These are phyloP conservation scores for Lepidotrigona ventralis DNA, from an alignment of 1,140 invertebrate species.

Conservation along the genomic window DNA sequence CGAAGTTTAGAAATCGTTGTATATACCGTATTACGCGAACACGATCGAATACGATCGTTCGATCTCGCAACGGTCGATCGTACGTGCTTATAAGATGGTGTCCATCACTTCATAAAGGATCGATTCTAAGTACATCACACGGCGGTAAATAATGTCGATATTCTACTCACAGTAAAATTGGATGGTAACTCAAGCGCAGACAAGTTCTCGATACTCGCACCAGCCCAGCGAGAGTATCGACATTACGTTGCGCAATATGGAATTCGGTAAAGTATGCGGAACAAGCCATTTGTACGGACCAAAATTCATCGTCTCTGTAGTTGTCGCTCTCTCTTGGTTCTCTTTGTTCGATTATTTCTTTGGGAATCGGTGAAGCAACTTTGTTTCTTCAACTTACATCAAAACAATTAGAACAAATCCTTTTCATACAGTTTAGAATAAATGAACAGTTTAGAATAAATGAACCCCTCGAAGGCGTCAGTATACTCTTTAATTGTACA, in stretches of 20 bases:
- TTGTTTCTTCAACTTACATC: constrained; percentile 5
- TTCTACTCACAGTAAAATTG: constrained; percentile 57
- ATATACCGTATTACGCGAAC: too few species aligned
- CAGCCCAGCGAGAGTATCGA: constrained; percentile 25
- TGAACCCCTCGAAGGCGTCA: too few species aligned
- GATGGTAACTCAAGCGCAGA: constrained; percentile 48
- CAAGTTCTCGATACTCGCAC: constrained; percentile 19
- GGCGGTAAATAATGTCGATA: constrained; percentile 56
- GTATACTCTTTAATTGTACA: too few species aligned
- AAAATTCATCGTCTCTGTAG: constrained; percentile 26
- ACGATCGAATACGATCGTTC: neutral
- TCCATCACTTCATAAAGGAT: constrained; percentile 5
- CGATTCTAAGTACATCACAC: constrained; percentile 8
- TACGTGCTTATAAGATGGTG: neutral
- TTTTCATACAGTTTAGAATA: neutral
- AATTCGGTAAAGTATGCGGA: constrained; percentile 54
- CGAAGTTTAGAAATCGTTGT: neutral
- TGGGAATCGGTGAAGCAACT: too few species aligned
- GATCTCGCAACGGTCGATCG: neutral
- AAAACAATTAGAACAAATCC: neutral
- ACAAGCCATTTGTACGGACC: constrained; percentile 39
- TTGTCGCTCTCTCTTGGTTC: neutral
- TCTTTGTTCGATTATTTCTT: constrained; percentile 29
- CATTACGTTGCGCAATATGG: constrained; percentile 46
- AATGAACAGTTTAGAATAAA: too few species aligned